Evolutionary conservation across 2,113 vertebrate genomes (phyloP).

Genomic region (Cyphomyrus plagiostoma): DNA sequence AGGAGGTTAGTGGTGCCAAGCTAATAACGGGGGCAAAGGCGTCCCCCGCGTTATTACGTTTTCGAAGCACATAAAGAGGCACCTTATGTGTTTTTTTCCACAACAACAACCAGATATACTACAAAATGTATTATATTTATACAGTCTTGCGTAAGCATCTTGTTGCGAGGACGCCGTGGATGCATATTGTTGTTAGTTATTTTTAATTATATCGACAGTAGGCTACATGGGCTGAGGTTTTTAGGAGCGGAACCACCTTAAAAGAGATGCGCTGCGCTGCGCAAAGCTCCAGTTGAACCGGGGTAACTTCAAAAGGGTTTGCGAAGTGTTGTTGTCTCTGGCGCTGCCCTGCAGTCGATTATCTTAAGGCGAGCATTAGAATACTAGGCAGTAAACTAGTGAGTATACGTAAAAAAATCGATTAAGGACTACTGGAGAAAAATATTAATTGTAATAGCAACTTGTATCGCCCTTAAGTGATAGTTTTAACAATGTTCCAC

Average conservation of each 20-base stretch:
- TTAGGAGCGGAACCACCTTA: conserved; percentile 51
- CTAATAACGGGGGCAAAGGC: background rate
- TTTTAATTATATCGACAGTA: background rate
- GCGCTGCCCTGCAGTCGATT: background rate
- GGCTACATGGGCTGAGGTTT: background rate
- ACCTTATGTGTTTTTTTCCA: background rate
- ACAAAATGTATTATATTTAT: background rate
- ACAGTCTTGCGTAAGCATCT: background rate
- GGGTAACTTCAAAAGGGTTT: conserved; percentile 41
- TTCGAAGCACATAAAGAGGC: background rate
- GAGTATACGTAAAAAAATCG: background rate
- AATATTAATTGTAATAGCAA: background rate
- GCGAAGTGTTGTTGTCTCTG: conserved; percentile 12
- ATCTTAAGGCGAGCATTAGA: background rate
- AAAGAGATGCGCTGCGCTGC: conserved; percentile 48
- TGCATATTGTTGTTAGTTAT: background rate
- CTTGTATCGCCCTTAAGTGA: background rate
- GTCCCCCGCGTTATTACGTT: background rate
- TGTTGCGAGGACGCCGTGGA: background rate
- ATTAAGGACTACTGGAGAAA: background rate
- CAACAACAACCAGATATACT: background rate
- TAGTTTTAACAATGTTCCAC: background rate
- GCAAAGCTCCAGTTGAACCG: conserved; percentile 42
- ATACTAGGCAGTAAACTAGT: background rate
- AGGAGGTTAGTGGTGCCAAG: background rate